phyloP scores from a whole-genome alignment of 1,140 invertebrate genomes.

The Neoseiulus cucumeris region DNA sequence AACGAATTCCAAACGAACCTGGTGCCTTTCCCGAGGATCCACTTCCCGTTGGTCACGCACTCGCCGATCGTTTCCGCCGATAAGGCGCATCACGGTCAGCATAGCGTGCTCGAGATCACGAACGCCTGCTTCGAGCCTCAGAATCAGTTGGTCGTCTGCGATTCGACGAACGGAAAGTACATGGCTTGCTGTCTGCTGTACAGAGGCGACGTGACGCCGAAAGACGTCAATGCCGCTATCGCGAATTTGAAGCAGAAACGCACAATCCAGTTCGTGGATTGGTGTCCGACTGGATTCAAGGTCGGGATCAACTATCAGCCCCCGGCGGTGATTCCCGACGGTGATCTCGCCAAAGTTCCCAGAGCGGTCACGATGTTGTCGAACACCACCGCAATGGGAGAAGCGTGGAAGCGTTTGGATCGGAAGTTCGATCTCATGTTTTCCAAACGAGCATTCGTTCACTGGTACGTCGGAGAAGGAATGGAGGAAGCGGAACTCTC shows the following conservation, averaged over 20 bases:
- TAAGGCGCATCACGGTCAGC: constrained; percentile 29
- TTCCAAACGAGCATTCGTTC: constrained; percentile 51
- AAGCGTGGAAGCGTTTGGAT: constrained; percentile 51
- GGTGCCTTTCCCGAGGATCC: constrained; percentile 34
- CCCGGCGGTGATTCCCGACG: constrained; percentile 38
- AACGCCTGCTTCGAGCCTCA: constrained; percentile 19
- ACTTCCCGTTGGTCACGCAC: constrained; percentile 35
- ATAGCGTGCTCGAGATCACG: constrained; percentile 26
- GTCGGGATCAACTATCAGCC: constrained; percentile 28
- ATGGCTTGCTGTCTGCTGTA: constrained; percentile 28
- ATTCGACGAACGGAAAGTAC: constrained; percentile 22
- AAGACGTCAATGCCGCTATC: constrained; percentile 21
- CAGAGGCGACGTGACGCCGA: constrained; percentile 25
- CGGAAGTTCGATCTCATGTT: constrained; percentile 64
- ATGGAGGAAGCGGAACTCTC: constrained; percentile 46
- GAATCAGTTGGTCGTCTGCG: constrained; percentile 24
- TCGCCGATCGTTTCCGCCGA: constrained; percentile 26
- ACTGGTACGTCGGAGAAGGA: constrained; percentile 21
- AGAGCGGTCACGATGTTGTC: constrained; percentile 51
- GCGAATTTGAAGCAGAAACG: constrained; percentile 58
- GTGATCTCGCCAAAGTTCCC: constrained; percentile 35
- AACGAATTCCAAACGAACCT: constrained; percentile 22
- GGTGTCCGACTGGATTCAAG: too few species aligned
- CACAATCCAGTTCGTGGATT: constrained; percentile 45
- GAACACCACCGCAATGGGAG: constrained; percentile 54